Base-by-base conservation (phyloP, 2,888 invertebrate species). In the Hirtodrosophila confusa region DNA sequence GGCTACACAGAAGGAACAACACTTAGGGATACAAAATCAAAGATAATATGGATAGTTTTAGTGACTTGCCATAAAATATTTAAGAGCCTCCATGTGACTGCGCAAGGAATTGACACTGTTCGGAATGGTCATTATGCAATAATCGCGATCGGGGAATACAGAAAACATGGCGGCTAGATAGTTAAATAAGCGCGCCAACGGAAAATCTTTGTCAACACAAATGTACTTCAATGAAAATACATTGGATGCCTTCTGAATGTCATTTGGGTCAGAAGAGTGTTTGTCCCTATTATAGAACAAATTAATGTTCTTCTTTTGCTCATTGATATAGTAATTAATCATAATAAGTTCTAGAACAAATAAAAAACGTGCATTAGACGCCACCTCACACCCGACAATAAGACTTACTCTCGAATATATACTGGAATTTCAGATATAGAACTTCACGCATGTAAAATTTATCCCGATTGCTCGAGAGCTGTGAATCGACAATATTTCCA, bases 111-210 rank as follows among this genome's bases (percentile, higher is more conserved):
- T 56, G 5, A 65, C 17, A 3, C 36, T 48, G 11, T 74, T 72
- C 0, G 80, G 63, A 0, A 90, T 36, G 0, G 78, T 55, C 54
- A 91, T 67, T 4, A 91, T 64, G 49, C 91, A 90, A 55, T 91
- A 96, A 48, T 96, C 95, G 23, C 93, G 92, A 6, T 93, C 91
- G 0, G 94, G 94, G 90, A 93, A 95, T 41, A 94, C 92, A 75
- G 94, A 94, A 89, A 95, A 96, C 0, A 94, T 93, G 0, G 94
- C 94, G 71, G 93, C 93, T 31, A 96, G 88, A 40, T 95, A 92
- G 72, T 94, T 62, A 10, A 62, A 75, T 8, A 88, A 12, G 4
- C 85, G 70, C 1, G 67, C 36, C 7, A 83, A 5, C 0, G 85
- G 70, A 41, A 84, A 84, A 0, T 75, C 55, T 33, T 67, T 11